Percentiles rank a stretch among this genome's conserved stretches.
Conservation (phyloP, 2,797 vertebrate genomes). For the Psittacula derbiana region DNA sequence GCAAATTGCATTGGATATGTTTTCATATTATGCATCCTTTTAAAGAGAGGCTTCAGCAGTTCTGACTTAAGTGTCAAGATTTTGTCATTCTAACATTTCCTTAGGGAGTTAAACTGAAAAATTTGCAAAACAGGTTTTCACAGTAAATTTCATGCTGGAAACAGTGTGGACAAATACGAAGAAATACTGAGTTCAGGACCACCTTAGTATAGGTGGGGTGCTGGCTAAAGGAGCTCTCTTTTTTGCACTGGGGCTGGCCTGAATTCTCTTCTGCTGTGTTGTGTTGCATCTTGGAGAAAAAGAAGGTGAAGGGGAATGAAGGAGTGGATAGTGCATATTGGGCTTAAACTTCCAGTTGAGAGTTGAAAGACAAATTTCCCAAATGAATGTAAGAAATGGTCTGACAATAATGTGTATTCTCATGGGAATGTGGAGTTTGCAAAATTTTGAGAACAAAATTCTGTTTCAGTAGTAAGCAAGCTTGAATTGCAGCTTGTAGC, state of each 20-base stretch:
- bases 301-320: background rate
- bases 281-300: background rate
- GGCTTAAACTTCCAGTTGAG: background rate
- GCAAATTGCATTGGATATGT: background rate
- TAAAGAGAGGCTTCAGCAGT: background rate
- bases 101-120: background rate
- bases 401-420: background rate
- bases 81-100: background rate
- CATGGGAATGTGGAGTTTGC: background rate
- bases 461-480: background rate
- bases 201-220: rapidly evolving
- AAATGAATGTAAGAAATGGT: background rate
- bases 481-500: background rate
- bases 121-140: background rate
- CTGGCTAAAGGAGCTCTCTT: background rate
- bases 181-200: background rate
- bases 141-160: background rate
- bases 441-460: background rate
- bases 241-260: background rate
- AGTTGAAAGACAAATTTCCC: background rate
- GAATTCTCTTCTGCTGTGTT: rapidly evolving
- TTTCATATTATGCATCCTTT: background rate
- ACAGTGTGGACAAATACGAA: background rate
- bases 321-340: background rate
- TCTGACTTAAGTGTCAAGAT: background rate